Conservation (phyloP, 2,797 vertebrate species). For the Chromobotia macracanthus region DNA sequence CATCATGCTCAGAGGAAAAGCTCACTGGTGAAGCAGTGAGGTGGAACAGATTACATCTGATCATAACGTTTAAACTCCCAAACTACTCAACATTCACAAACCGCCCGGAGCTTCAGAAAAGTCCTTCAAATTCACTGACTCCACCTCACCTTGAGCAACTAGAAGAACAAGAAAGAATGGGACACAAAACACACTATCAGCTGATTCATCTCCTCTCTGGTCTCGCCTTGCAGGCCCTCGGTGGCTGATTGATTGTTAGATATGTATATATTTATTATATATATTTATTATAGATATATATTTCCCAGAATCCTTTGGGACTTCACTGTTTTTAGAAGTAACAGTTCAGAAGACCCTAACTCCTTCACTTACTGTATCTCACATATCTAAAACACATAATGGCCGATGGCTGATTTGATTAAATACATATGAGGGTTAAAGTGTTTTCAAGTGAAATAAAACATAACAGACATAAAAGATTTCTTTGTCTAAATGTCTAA, state of each 20-base stretch:
- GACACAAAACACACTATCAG: neutral
- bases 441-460: no score
- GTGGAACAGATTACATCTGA: neutral
- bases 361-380: neutral
- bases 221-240: constrained; percentile 12
- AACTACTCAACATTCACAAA: neutral
- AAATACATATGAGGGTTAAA: neutral
- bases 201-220: constrained; percentile 29
- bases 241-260: neutral
- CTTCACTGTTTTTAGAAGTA: neutral
- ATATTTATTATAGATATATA: no score
- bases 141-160: neutral
- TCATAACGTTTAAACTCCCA: neutral
- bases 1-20: neutral
- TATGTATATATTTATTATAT: no score
- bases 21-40: neutral
- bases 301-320: constrained; percentile 16
- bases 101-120: neutral
- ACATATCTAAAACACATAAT: neutral
- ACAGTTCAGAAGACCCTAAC: neutral
- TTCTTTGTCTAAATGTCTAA: no score
- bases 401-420: no score
- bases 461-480: no score
- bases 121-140: constrained; percentile 1
- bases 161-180: neutral